phyloP scores from a whole-genome alignment of 2,113 vertebrate species.

The Variabilichromis moorii region DNA sequence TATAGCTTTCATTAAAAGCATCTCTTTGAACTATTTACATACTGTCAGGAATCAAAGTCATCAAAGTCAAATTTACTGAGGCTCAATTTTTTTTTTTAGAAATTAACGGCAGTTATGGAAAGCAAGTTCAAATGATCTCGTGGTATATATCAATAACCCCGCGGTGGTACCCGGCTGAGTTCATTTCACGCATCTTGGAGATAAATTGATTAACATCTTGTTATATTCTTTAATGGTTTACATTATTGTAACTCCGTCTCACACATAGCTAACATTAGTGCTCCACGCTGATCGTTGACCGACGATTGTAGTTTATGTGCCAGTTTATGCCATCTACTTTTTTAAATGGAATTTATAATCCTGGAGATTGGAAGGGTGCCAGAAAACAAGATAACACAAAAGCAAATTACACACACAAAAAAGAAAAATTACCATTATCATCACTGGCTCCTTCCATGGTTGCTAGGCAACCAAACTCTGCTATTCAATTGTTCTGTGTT shows the following conservation, averaged over 20 bases:
- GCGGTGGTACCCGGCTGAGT: neutral
- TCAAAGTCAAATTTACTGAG: neutral
- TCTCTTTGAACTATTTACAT: neutral
- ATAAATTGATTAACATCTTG: neutral
- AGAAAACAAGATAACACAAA: conserved; percentile 46
- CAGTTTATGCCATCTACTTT: neutral
- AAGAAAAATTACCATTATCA: conserved; percentile 70
- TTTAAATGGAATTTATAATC: neutral
- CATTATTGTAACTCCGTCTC: neutral
- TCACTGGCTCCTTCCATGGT: conserved; percentile 70
- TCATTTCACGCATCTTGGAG: neutral
- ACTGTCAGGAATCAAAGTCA: neutral
- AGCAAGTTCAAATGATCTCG: neutral
- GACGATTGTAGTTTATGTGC: neutral
- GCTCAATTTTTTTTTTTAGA: neutral
- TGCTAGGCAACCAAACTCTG: conserved; percentile 78
- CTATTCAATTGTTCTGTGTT: conserved; percentile 51
- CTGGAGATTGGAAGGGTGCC: neutral
- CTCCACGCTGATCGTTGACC: neutral
- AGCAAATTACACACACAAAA: conserved; percentile 66
- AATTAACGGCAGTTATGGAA: neutral
- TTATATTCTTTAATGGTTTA: neutral
- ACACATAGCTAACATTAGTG: neutral
- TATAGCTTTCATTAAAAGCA: neutral
- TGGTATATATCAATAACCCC: neutral